Evolutionary conservation across 1,140 invertebrate species (phyloP), one percentile per base, ranked within the genome.

Genomic region (Drosophila trapezifrons): DNA sequence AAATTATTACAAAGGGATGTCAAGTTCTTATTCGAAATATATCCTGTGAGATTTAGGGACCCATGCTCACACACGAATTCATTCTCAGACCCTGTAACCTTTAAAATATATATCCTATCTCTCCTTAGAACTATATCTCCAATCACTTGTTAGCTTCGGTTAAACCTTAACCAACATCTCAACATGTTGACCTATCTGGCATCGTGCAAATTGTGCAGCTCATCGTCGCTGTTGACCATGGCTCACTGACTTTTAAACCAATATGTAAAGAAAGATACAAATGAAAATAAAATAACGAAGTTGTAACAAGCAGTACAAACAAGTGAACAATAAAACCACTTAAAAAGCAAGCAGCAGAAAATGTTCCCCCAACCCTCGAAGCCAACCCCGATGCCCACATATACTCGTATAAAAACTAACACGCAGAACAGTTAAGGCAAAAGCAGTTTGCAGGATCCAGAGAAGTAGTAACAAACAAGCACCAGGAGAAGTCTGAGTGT

Each of bases 241-340:
- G 54, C 70, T 73, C 46, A 73, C 67, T 71, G 69, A 72, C 69
- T 73, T 73, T 77, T 70, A 63, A 62, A 56, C 66, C 52, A 51
- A 70, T 60, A 71, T 60, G 67, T 38, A 77, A 58, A 67, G 52
- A 27, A 35, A 43, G 65, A 42, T 40, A 67, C 37, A 58, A 76
- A 66, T 67, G 15, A 49, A 76, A 76, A 76, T 52, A 45, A 69
- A 77, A 49, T 51, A 76, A 60, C 32, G 18, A 55, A 43, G 52
- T 72, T 57, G 55, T 58, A 58, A 49, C 63, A 72, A 71, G 69
- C 62, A 83, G 58, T 64, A 64, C 72, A 78, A 82, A 78, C 79
- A 78, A 82, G 80, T 75, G 64, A 83, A 80, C 77, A 52, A 85
- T 80, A 80, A 80, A 83, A 85, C 72, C 77, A 85, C 77, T 85